Conservation (phyloP, 2,113 vertebrate genomes). For the Mungos mungo region DNA sequence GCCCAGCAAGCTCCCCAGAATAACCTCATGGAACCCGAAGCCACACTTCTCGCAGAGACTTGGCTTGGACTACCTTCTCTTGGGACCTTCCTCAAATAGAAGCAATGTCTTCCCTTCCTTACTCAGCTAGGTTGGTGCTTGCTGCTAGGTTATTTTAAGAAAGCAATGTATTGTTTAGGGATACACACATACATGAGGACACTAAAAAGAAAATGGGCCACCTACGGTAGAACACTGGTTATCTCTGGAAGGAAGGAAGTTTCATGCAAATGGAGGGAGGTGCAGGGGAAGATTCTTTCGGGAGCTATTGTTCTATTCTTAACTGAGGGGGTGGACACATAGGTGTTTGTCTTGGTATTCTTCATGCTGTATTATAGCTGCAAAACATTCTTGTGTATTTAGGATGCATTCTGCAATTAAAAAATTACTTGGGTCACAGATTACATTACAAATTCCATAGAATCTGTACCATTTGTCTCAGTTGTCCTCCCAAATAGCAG, state of each 20-base stretch:
- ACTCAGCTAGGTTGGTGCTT: not conserved
- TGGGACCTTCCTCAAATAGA: not conserved
- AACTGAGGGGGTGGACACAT: not conserved
- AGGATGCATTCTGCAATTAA: not conserved
- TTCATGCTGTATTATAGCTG: not conserved
- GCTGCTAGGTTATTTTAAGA: not conserved
- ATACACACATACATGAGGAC: not conserved
- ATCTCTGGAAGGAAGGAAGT: not conserved
- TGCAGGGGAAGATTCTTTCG: not conserved
- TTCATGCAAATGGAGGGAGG: not conserved
- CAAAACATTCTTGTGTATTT: slow-evolving; percentile 25
- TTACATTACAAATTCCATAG: slow-evolving; percentile 16
- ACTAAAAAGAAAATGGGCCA: not conserved
- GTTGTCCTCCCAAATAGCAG: not conserved
- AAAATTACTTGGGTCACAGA: slow-evolving; percentile 23
- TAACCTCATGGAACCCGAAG: not conserved
- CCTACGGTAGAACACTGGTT: not conserved
- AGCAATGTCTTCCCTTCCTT: not conserved
- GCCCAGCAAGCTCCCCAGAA: not conserved
- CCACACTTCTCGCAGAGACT: not conserved
- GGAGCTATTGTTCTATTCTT: not conserved
- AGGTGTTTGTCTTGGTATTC: not conserved
- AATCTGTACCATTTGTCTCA: slow-evolving; percentile 46
- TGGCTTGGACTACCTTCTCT: not conserved
- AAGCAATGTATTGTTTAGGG: not conserved